Evolutionary conservation across 64 coral and sea anemone species (phyloP).

Genomic region (Pachyseris speciosa): DNA sequence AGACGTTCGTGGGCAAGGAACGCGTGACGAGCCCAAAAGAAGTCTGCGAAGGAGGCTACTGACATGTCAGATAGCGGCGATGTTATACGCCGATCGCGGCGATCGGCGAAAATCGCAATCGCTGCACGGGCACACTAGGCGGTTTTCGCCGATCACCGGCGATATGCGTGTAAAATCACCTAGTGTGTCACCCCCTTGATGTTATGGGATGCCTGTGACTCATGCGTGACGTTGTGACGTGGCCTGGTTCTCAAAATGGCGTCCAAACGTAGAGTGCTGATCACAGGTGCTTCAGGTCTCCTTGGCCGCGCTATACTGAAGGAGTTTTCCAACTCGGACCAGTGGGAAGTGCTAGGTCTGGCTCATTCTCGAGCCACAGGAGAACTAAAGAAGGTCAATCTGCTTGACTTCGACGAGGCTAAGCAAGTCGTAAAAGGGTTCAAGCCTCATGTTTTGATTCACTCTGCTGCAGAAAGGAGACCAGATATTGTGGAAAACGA

Average conservation of each 20-base stretch:
- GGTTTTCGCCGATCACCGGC: no score
- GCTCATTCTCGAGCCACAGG: constrained; percentile 69
- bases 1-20: no score
- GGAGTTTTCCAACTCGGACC: constrained; percentile 28
- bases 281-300: constrained; percentile 85
- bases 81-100: no score
- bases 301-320: constrained; percentile 87
- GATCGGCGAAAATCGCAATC: no score
- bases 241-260: constrained; percentile 58
- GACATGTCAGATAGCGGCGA: no score
- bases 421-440: constrained; percentile 70
- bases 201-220: background rate
- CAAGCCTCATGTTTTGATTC: constrained; percentile 80
- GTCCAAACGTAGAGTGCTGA: constrained; percentile 46
- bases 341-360: constrained; percentile 73
- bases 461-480: constrained; percentile 82
- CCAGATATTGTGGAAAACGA: constrained; percentile 85
- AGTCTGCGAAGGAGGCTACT: no score
- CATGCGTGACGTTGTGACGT: background rate
- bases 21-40: no score
- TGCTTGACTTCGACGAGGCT: constrained; percentile 81
- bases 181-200: no score
- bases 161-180: no score
- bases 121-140: no score
- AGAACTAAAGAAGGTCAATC: constrained; percentile 77